Percentiles rank a stretch among this genome's conserved stretches.
These are phyloP conservation scores for Varecia variegata DNA, from an alignment of 2,797 vertebrate species.

Conservation along the genomic window DNA sequence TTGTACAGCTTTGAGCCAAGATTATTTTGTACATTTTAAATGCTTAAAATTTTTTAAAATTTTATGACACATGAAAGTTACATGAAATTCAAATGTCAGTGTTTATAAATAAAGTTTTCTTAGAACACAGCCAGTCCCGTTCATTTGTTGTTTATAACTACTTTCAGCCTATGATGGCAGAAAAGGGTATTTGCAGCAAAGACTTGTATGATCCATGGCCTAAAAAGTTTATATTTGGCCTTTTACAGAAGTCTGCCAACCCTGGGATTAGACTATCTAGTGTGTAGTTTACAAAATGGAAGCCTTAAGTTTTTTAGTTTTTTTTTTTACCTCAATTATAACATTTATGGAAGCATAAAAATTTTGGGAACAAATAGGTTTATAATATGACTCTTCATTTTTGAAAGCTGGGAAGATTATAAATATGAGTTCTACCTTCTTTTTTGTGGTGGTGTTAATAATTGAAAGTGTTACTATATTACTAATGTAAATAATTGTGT, in stretches of 20 bases:
- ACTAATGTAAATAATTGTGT: slow-evolving; percentile 28
- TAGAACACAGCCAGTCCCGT: background rate
- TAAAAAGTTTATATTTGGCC: background rate
- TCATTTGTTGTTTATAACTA: accelerated
- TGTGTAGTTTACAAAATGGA: background rate
- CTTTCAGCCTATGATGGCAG: accelerated
- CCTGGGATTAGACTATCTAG: background rate
- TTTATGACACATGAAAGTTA: background rate
- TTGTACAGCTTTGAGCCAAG: background rate
- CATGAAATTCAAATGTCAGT: background rate
- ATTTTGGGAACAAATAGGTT: background rate
- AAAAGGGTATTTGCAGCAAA: background rate
- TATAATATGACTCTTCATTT: background rate
- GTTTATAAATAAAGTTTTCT: background rate
- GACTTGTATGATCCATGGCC: background rate
- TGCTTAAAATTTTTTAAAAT: background rate
- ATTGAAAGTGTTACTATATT: background rate
- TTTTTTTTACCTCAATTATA: background rate
- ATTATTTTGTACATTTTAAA: background rate
- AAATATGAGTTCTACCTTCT: background rate
- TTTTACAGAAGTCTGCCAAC: background rate
- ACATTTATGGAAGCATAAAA: background rate
- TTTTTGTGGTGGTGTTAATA: background rate
- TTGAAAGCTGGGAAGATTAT: background rate
- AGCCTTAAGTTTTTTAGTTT: background rate